Conservation (phyloP, 2,888 invertebrate species). For the Tineola bisselliella region DNA sequence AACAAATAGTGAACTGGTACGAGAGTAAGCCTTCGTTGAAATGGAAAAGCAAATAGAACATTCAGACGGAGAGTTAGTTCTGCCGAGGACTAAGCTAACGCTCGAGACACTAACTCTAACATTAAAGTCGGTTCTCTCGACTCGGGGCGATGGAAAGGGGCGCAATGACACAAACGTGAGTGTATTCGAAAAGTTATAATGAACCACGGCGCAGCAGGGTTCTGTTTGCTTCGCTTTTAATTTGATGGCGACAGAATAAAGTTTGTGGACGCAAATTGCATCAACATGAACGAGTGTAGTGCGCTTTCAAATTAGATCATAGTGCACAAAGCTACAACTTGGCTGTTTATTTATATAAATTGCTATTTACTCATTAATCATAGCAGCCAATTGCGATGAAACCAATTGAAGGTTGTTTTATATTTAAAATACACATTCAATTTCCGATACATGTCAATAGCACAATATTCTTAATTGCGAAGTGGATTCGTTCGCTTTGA, state of each 20-base stretch:
- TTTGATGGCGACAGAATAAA: conserved; percentile 10
- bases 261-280: conserved; percentile 7
- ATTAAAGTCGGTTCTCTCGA: conserved; percentile 1
- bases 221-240: conserved; percentile 3
- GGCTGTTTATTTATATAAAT: neutral
- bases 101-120: neutral
- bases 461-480: neutral
- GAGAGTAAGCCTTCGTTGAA: neutral
- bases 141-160: neutral
- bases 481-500: conserved; percentile 6
- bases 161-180: conserved; percentile 14
- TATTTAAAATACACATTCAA: no score
- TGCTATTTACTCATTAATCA: neutral
- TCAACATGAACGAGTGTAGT: neutral
- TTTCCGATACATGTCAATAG: neutral
- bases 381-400: no score
- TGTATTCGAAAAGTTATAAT: conserved; percentile 15
- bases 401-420: no score
- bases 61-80: neutral
- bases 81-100: neutral
- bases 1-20: neutral
- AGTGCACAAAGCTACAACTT: neutral
- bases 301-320: neutral
- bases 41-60: conserved; percentile 1
- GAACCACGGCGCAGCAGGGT: conserved; percentile 11